phyloP scores from a whole-genome alignment of 2,888 invertebrate species.

The Catocala fraxini region DNA sequence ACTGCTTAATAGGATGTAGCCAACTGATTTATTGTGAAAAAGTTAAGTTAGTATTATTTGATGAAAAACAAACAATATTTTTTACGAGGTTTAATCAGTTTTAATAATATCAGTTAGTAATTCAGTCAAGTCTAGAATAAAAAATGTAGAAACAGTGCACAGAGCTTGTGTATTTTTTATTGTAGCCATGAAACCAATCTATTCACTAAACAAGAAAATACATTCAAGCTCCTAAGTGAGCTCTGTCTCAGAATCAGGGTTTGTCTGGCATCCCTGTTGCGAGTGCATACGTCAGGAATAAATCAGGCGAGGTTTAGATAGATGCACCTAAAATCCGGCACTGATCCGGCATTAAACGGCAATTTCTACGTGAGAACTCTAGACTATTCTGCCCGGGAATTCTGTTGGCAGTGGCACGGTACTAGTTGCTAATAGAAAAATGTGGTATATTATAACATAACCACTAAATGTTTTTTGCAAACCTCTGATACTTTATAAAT shows the following conservation, averaged over 20 bases:
- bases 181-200: neutral
- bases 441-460: too few relatives aligned
- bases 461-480: too few relatives aligned
- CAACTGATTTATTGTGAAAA: too few relatives aligned
- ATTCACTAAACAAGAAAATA: conserved; percentile 15
- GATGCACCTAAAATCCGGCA: conserved; percentile 54
- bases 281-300: conserved; percentile 58
- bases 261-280: conserved; percentile 29
- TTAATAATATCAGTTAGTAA: too few relatives aligned
- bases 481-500: too few relatives aligned
- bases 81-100: too few relatives aligned
- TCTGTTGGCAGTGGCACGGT: conserved; percentile 10
- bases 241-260: conserved; percentile 29
- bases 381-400: conserved; percentile 25
- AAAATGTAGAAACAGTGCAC: neutral
- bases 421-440: neutral
- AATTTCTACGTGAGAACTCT: conserved; percentile 47
- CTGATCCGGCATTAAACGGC: conserved; percentile 56
- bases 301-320: conserved; percentile 57
- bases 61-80: too few relatives aligned
- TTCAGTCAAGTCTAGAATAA: too few relatives aligned
- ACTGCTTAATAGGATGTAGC: too few relatives aligned
- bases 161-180: too few relatives aligned
- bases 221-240: conserved; percentile 20
- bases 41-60: too few relatives aligned